Evolutionary conservation across 2,888 invertebrate genomes (phyloP).

Genomic region (Dynastes tityus): DNA sequence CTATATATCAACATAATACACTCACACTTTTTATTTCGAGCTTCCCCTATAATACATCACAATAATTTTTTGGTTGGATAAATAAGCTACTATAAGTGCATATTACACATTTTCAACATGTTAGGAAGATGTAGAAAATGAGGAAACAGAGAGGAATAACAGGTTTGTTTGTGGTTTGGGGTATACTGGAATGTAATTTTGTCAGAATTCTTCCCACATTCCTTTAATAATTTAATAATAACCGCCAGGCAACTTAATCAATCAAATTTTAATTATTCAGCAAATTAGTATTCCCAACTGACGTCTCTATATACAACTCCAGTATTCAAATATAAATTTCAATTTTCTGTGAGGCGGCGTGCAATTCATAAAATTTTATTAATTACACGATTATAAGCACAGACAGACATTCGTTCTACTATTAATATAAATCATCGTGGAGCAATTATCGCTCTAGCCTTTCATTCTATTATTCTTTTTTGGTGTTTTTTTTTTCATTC

Average conservation of each 20-base stretch:
- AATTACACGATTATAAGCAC: constrained; percentile 46
- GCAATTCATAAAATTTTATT: constrained; percentile 43
- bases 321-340: constrained; percentile 38
- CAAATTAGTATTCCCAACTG: constrained; percentile 37
- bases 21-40: too few species aligned
- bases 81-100: too few species aligned
- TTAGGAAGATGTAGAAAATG: too few species aligned
- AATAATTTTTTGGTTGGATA: too few species aligned
- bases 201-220: neutral
- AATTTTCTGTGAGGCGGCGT: constrained; percentile 30
- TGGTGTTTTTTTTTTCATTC: constrained; percentile 2
- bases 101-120: too few species aligned
- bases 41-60: too few species aligned
- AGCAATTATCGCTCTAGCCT: constrained; percentile 30
- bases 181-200: neutral
- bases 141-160: too few species aligned
- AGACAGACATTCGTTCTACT: constrained; percentile 41
- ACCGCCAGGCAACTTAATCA: constrained; percentile 42
- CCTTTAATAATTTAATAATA: constrained; percentile 42
- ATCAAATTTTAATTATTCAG: constrained; percentile 46
- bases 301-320: constrained; percentile 33
- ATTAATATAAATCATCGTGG: constrained; percentile 47
- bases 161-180: too few species aligned
- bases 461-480: constrained; percentile 15
- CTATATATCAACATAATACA: too few species aligned